Percentiles rank a stretch among this genome's conserved stretches.
These are phyloP conservation scores for Eupeodes corollae DNA, from an alignment of 1,140 invertebrate genomes.

Conservation along the genomic window DNA sequence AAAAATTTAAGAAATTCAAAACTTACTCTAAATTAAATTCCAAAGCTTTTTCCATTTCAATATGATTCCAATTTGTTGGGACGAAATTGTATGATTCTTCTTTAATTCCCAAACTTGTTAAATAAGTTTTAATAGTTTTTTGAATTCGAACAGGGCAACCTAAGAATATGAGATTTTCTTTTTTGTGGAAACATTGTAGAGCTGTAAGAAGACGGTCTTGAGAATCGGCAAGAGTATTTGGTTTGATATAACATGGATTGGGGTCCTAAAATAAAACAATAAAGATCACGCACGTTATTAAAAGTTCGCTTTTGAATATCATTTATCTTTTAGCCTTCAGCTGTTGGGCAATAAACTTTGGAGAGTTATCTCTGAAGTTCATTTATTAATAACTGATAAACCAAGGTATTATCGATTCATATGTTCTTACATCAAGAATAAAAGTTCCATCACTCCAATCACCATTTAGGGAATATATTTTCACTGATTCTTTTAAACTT, in stretches of 20 bases:
- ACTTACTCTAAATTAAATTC: constrained; percentile 17
- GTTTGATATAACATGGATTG: constrained; percentile 7
- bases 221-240: constrained; percentile 10
- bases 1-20: background rate
- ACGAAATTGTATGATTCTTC: background rate
- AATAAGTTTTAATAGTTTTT: constrained; percentile 8
- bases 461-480: constrained; percentile 18
- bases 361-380: constrained; percentile 3
- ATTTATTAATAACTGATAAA: too few relatives aligned
- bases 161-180: constrained; percentile 5
- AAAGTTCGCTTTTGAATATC: too few relatives aligned
- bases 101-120: constrained; percentile 1
- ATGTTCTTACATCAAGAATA: constrained; percentile 13
- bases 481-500: constrained; percentile 4
- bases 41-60: constrained; percentile 11
- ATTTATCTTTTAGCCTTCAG: too few relatives aligned
- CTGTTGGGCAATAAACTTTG: too few relatives aligned
- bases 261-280: background rate
- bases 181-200: constrained; percentile 5
- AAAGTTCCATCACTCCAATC: constrained; percentile 24
- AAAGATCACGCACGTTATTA: too few relatives aligned
- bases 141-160: constrained; percentile 12
- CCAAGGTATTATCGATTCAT: too few relatives aligned
- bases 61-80: constrained; percentile 13
- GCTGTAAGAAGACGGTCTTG: constrained; percentile 7